These are phyloP conservation scores for Tryphoninae sp. DNA, from an alignment of 2,888 invertebrate genomes.

Conservation along the genomic window DNA sequence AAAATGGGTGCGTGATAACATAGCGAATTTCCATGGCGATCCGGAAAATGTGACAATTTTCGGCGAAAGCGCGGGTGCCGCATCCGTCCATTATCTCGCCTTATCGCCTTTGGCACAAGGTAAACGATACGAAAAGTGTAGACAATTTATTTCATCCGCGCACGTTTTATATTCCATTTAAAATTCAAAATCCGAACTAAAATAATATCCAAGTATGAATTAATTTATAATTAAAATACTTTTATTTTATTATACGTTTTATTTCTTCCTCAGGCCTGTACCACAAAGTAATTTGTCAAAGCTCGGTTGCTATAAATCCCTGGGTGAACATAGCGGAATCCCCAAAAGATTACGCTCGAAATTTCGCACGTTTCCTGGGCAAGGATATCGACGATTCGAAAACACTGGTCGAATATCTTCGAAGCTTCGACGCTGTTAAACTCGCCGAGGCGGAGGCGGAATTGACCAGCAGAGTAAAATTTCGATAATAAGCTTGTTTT, in stretches of 20 bases:
- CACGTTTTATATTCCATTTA: background rate
- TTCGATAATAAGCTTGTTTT: background rate
- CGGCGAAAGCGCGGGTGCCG: constrained; percentile 70
- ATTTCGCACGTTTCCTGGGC: constrained; percentile 69
- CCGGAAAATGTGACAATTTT: constrained; percentile 70
- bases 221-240: too few relatives aligned
- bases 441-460: constrained; percentile 65
- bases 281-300: constrained; percentile 76
- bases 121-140: constrained; percentile 13
- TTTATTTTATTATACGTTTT: background rate
- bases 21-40: constrained; percentile 69
- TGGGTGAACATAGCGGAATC: constrained; percentile 66
- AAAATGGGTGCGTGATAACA: constrained; percentile 69
- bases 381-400: constrained; percentile 68
- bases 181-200: too few relatives aligned
- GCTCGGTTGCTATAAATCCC: constrained; percentile 70
- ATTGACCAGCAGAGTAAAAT: constrained; percentile 58
- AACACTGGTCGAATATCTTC: constrained; percentile 71
- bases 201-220: too few relatives aligned
- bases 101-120: constrained; percentile 66
- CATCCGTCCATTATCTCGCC: constrained; percentile 67
- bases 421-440: constrained; percentile 65
- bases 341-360: constrained; percentile 62
- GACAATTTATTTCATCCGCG: background rate
- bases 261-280: constrained; percentile 71